phyloP scores from a whole-genome alignment of 2,797 vertebrate genomes.

The Hemibagrus guttatus region DNA sequence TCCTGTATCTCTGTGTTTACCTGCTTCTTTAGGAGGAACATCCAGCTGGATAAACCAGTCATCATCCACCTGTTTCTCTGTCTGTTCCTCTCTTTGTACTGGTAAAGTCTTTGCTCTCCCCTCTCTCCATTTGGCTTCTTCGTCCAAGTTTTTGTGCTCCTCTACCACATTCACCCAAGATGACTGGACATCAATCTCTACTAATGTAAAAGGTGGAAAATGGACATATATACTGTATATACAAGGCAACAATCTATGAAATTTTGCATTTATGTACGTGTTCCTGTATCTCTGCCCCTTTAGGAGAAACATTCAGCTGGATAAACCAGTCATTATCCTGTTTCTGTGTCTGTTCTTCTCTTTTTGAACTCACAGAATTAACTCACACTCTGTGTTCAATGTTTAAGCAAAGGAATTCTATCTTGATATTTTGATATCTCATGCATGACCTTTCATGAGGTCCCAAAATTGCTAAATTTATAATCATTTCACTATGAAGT shows the following conservation, averaged over 20 bases:
- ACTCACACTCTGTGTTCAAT: not conserved
- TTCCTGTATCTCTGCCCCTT: conserved; percentile 38
- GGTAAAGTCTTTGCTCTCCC: conserved; percentile 30
- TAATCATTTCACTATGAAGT: not conserved
- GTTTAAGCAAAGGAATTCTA: not conserved
- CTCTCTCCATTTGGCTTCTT: conserved; percentile 22
- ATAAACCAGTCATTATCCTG: conserved; percentile 68
- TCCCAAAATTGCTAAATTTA: not conserved
- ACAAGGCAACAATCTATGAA: too few species aligned
- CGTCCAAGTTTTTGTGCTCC: not conserved
- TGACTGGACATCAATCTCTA: conserved; percentile 25
- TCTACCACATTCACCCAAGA: not conserved
- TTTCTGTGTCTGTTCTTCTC: conserved; percentile 37
- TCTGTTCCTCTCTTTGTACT: conserved; percentile 46
- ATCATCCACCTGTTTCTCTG: conserved; percentile 58
- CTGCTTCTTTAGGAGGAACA: conserved; percentile 55
- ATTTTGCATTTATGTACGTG: not conserved
- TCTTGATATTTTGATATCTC: not conserved
- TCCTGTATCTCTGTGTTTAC: conserved; percentile 36
- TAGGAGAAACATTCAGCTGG: conserved; percentile 60
- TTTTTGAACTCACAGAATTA: conserved; percentile 35
- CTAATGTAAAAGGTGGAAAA: not conserved
- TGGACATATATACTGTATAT: not conserved
- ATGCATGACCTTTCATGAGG: not conserved
- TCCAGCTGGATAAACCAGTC: conserved; percentile 67